A percentile compares a stretch with the other conserved stretches of the same genome.
Evolutionary conservation across 2,888 invertebrate species (phyloP).

Genomic region (Atrina japonica): DNA sequence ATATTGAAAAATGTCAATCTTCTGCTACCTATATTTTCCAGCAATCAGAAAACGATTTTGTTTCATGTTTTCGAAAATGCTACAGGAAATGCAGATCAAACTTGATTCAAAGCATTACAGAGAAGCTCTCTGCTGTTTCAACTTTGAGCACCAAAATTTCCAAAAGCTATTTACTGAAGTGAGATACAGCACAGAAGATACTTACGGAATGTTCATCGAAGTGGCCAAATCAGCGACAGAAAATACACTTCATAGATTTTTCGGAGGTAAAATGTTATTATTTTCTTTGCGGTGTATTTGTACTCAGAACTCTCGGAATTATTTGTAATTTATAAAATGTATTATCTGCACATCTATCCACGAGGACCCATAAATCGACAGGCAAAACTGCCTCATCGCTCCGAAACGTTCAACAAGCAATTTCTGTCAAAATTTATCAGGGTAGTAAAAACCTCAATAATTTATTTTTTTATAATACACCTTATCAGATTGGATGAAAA

Average conservation of each 20-base stretch:
- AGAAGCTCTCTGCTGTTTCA: conserved; percentile 32
- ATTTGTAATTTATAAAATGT: too few relatives aligned
- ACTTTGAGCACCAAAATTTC: conserved; percentile 42
- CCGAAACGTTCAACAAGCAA: too few relatives aligned
- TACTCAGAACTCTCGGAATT: neutral
- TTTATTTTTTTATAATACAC: too few relatives aligned
- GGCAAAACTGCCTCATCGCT: too few relatives aligned
- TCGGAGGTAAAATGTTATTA: too few relatives aligned
- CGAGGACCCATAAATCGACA: too few relatives aligned
- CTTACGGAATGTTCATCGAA: conserved; percentile 39
- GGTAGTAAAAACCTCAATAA: too few relatives aligned
- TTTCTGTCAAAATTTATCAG: too few relatives aligned
- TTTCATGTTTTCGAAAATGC: conserved; percentile 33
- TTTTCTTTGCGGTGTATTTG: neutral
- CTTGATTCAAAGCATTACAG: conserved; percentile 21
- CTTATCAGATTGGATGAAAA: too few relatives aligned
- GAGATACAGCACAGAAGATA: conserved; percentile 37
- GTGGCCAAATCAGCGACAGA: conserved; percentile 24
- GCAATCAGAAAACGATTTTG: conserved; percentile 41
- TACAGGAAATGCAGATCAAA: conserved; percentile 27
- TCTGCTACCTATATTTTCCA: conserved; percentile 5
- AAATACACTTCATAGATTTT: too few relatives aligned
- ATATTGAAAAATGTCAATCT: too few relatives aligned
- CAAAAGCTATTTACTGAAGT: conserved; percentile 43
- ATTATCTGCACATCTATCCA: too few relatives aligned